Evolutionary conservation across 2,113 vertebrate species (phyloP).

Genomic region (Phainopepla nitens): DNA sequence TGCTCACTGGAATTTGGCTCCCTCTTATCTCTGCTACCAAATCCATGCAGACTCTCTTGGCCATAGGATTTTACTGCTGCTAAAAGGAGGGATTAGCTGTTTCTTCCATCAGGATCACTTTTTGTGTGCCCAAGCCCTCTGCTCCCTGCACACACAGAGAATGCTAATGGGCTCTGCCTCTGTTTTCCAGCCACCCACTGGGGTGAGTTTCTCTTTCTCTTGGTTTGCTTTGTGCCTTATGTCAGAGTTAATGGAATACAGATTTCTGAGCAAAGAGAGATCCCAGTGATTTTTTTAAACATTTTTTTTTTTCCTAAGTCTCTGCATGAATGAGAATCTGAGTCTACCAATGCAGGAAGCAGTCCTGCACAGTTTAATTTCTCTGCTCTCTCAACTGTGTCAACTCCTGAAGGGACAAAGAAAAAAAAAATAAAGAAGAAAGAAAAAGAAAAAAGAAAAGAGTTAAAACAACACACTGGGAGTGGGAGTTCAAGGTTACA

Average conservation of each 20-base stretch:
- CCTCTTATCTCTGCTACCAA: constrained; percentile 10
- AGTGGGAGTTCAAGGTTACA: neutral
- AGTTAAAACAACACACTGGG: neutral
- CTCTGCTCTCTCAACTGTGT: constrained; percentile 35
- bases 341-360: neutral
- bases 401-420: neutral
- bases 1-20: neutral
- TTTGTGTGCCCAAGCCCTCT: neutral
- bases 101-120: neutral
- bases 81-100: neutral
- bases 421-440: neutral
- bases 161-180: neutral
- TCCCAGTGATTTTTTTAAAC: neutral
- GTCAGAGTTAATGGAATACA: neutral
- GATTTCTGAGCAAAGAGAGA: neutral
- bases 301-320: neutral
- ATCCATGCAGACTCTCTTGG: neutral
- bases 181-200: neutral
- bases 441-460: too few species aligned
- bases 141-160: neutral
- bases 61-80: neutral
- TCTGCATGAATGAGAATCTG: neutral
- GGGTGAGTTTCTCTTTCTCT: neutral
- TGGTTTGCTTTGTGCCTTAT: neutral
- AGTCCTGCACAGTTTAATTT: constrained; percentile 11